phyloP scores from a whole-genome alignment of 2,888 invertebrate genomes.

The Chymomyza amoena region DNA sequence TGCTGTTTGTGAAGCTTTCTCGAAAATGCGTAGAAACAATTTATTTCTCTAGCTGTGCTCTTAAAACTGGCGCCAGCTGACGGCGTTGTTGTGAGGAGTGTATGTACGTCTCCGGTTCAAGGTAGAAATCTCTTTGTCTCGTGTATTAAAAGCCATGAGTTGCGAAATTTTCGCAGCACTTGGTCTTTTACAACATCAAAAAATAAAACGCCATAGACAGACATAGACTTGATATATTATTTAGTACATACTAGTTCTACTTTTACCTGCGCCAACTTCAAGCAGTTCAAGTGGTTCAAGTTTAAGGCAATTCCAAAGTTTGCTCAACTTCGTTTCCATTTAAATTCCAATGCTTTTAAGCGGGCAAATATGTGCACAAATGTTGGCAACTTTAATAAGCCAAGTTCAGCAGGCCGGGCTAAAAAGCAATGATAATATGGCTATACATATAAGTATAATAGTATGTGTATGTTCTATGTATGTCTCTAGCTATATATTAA shows the following conservation, averaged over 20 bases:
- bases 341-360: slow-evolving; percentile 39
- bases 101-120: slow-evolving; percentile 20
- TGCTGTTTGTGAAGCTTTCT: slow-evolving; percentile 23
- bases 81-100: background rate
- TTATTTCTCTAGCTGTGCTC: slow-evolving; percentile 33
- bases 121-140: slow-evolving; percentile 61
- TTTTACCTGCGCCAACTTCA: slow-evolving; percentile 3
- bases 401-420: slow-evolving; percentile 7
- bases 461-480: background rate
- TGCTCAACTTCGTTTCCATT: slow-evolving; percentile 40
- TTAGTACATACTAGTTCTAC: background rate
- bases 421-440: background rate
- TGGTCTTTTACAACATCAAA: slow-evolving; percentile 3
- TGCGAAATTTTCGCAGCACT: slow-evolving; percentile 50
- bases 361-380: slow-evolving; percentile 62
- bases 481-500: background rate
- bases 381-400: slow-evolving; percentile 26
- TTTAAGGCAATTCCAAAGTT: slow-evolving; percentile 23
- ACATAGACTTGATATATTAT: background rate
- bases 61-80: slow-evolving; percentile 4
- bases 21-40: slow-evolving; percentile 50
- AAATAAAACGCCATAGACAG: background rate
- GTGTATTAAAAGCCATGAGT: slow-evolving; percentile 61
- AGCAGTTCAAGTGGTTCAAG: slow-evolving; percentile 37
- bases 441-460: background rate